These are phyloP conservation scores for Drosophila paranaensis DNA, from an alignment of 2,888 invertebrate species.

Conservation along the genomic window DNA sequence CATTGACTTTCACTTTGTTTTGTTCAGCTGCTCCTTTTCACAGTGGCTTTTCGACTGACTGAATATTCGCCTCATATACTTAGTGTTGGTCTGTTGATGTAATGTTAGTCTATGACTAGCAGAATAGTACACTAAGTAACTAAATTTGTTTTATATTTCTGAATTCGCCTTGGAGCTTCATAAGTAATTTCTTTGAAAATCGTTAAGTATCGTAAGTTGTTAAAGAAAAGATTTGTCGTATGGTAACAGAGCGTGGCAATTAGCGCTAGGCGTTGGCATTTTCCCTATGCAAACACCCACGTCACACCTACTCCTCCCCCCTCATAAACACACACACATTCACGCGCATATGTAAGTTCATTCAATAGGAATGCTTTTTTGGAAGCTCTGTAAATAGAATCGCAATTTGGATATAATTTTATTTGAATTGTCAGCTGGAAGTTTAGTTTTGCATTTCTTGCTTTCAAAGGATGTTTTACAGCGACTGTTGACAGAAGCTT, in stretches of 20 bases:
- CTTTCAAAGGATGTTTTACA: not conserved
- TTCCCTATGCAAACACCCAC: not conserved
- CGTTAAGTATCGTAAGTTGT: not conserved
- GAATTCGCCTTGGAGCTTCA: too few relatives aligned
- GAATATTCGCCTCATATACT: too few relatives aligned
- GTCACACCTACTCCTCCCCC: too few relatives aligned
- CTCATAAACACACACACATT: not conserved
- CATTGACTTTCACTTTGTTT: too few relatives aligned
- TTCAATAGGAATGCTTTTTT: not conserved
- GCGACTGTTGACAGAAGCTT: not conserved
- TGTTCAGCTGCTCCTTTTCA: too few relatives aligned
- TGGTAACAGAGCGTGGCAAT: not conserved
- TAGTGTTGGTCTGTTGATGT: too few relatives aligned
- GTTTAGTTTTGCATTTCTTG: slow-evolving; percentile 4
- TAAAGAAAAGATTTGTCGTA: not conserved
- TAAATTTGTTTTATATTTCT: too few relatives aligned
- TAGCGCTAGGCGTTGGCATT: not conserved
- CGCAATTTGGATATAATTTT: slow-evolving; percentile 1
- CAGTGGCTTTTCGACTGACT: too few relatives aligned
- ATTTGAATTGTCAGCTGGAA: not conserved
- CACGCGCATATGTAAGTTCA: not conserved
- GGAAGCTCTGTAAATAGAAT: not conserved
- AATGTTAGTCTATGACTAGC: too few relatives aligned
- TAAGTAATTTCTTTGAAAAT: not conserved
- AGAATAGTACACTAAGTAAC: too few relatives aligned